phyloP scores from a whole-genome alignment of 2,888 invertebrate genomes.

The Odontocolon sp. region DNA sequence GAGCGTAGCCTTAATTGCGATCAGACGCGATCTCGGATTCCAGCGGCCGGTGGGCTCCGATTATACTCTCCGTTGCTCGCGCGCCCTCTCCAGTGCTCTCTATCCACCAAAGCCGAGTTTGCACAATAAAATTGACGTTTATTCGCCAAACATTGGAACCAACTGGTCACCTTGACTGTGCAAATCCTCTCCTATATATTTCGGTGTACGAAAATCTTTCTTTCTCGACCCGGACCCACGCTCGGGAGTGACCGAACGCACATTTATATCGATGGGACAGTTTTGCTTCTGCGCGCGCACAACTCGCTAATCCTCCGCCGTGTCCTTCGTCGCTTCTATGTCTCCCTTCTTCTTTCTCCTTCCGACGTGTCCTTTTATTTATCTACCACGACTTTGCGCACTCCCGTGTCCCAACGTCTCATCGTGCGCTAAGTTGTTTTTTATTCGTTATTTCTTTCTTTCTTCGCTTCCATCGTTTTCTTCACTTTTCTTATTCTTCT shows the following conservation, averaged over 20 bases:
- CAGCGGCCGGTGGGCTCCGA: slow-evolving; percentile 78
- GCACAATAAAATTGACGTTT: too few species aligned
- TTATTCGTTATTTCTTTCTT: slow-evolving; percentile 20
- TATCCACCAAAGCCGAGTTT: too few species aligned
- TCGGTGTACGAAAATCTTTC: slow-evolving; percentile 25
- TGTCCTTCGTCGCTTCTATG: slow-evolving; percentile 8
- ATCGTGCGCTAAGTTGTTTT: slow-evolving; percentile 11
- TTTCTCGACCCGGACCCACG: not conserved
- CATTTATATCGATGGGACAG: slow-evolving; percentile 17
- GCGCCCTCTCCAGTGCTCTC: too few species aligned
- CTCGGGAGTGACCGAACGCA: slow-evolving; percentile 3
- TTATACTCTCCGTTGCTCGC: slow-evolving; percentile 62
- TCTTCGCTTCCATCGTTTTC: slow-evolving; percentile 6
- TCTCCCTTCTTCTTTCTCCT: too few species aligned
- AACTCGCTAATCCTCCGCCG: slow-evolving; percentile 14
- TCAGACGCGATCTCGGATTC: slow-evolving; percentile 81
- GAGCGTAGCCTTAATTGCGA: slow-evolving; percentile 80
- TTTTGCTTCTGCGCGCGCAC: slow-evolving; percentile 33
- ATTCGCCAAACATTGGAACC: too few species aligned
- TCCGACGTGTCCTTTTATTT: slow-evolving; percentile 32
- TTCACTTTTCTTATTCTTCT: too few species aligned
- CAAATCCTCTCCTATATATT: too few species aligned
- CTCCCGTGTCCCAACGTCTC: slow-evolving; percentile 20
- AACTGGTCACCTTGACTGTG: too few species aligned
- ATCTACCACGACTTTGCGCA: slow-evolving; percentile 28